Evolutionary conservation across 2,113 vertebrate species (phyloP), one percentile per base, ranked within the genome.

Genomic region (Aegotheles bennettii): DNA sequence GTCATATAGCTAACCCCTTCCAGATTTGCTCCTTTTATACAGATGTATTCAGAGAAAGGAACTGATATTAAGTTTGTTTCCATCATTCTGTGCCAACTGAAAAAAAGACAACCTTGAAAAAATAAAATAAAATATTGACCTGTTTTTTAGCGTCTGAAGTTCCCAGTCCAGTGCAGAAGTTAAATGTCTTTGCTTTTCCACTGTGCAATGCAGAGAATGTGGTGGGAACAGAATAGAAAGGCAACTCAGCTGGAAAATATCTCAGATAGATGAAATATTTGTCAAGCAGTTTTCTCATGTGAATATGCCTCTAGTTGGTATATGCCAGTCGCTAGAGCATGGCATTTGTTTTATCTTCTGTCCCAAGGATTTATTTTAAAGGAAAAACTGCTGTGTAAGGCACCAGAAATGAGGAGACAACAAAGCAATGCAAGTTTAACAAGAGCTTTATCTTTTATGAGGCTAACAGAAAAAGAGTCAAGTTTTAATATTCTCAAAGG

Each of bases 211-310:
- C 92, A 97, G 97, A 97, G 98, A 98, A 98, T 98, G 98, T 97
- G 96, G 97, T 98, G 98, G 98, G 98, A 98, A 98, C 97, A 96
- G 94, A 97, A 95, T 60, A 97, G 64, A 57, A 95, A 97, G 94
- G 95, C 96, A 97, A 92, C 96, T 98, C 97, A 97, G 97, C 96
- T 98, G 98, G 98, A 98, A 98, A 98, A 98, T 97, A 97, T 98
- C 97, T 98, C 96, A 96, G 97, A 97, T 94, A 97, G 93, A 98
- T 78, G 81, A 98, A 98, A 98, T 98, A 98, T 98, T 98, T 98
- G 96, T 98, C 84, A 61, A 97, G 94, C 59, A 96, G 90, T 98
- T 98, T 98, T 98, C 98, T 98, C 98, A 97, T 97, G 98, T 98
- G 98, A 98, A 98, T 97, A 94, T 98, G 97, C 87, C 90, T 98